A percentile compares a stretch with the other conserved stretches of the same genome.
These are phyloP conservation scores for Damaliscus lunatus DNA, from an alignment of 2,113 vertebrate genomes.

Conservation along the genomic window DNA sequence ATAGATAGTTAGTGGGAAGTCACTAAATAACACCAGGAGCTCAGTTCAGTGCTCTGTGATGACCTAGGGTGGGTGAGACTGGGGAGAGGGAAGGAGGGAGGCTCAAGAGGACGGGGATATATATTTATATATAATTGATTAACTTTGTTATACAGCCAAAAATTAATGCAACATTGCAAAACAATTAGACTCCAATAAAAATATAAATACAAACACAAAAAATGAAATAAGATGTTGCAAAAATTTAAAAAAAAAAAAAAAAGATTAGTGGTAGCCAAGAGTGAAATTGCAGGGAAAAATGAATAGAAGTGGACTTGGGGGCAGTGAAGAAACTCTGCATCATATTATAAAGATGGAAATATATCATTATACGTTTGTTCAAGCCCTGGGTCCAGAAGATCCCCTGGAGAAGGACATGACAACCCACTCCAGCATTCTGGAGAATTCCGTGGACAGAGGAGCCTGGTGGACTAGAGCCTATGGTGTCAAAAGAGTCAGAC, in stretches of 20 bases:
- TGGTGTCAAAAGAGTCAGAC: neutral
- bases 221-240: neutral
- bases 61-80: neutral
- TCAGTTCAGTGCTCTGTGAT: neutral
- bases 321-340: neutral
- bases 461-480: neutral
- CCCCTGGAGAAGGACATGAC: neutral
- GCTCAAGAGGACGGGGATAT: neutral
- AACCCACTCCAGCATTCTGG: neutral
- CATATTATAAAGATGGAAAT: neutral
- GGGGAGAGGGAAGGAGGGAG: neutral
- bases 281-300: neutral
- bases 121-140: neutral
- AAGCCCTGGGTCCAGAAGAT: neutral
- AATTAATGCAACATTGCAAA: neutral
- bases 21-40: neutral
- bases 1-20: neutral
- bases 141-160: neutral
- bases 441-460: neutral
- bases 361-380: neutral
- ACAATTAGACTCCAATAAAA: neutral
- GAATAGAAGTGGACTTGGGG: neutral
- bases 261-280: neutral
- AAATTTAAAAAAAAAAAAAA: neutral
- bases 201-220: neutral